These are phyloP conservation scores for Harpalus rubripes DNA, from an alignment of 2,888 invertebrate species.

Conservation along the genomic window DNA sequence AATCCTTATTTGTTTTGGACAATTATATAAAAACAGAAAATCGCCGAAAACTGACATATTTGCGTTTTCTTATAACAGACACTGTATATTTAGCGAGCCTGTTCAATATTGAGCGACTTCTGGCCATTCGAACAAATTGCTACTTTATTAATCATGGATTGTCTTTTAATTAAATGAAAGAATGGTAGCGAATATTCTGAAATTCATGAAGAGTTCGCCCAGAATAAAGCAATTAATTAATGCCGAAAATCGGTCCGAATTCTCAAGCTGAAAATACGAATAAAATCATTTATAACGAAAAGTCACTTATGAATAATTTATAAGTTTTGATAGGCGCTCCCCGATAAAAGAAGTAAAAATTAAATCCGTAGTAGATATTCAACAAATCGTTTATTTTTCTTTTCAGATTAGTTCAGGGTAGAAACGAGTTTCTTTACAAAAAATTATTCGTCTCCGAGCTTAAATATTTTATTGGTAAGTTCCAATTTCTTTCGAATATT, in stretches of 20 bases:
- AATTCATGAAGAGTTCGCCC: constrained; percentile 3
- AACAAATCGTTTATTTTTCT: constrained; percentile 15
- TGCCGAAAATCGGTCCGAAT: constrained; percentile 18
- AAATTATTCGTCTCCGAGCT: background rate
- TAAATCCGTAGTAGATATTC: constrained; percentile 11
- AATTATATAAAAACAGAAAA: too few relatives aligned
- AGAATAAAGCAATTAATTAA: constrained; percentile 16
- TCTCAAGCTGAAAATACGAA: constrained; percentile 13
- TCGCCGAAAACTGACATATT: too few relatives aligned
- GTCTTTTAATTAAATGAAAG: background rate
- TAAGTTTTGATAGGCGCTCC: constrained; percentile 30
- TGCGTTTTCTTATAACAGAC: too few relatives aligned
- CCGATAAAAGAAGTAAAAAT: constrained; percentile 18
- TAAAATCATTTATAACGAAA: constrained; percentile 33
- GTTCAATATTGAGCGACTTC: too few relatives aligned
- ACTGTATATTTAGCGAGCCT: too few relatives aligned
- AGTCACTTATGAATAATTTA: constrained; percentile 35
- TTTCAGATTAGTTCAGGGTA: constrained; percentile 8
- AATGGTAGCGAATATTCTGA: background rate
- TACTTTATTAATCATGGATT: background rate
- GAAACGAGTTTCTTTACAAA: background rate
- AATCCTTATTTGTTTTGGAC: too few relatives aligned
- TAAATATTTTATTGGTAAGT: background rate
- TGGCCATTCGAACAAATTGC: too few relatives aligned
- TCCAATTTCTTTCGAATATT: background rate